Conservation (phyloP, 2,888 invertebrate species). For the Macrophya alboannulata region DNA sequence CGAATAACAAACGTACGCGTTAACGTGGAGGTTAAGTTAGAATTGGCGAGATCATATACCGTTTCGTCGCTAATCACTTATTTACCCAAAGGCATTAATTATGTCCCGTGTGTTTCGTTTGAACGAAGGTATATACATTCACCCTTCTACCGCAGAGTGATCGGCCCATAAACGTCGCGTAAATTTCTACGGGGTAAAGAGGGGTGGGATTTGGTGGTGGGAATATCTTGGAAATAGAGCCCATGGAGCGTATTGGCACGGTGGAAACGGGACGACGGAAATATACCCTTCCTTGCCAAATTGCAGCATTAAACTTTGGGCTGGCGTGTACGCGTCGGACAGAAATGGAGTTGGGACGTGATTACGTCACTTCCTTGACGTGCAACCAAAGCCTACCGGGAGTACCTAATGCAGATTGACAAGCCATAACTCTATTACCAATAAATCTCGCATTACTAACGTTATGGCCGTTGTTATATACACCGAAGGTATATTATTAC, state of each 20-base stretch:
- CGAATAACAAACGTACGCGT: background rate
- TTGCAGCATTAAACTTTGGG: conserved; percentile 47
- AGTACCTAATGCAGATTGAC: conserved; percentile 66
- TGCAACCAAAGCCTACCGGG: conserved; percentile 46
- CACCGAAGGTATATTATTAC: background rate
- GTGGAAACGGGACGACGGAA: conserved; percentile 41
- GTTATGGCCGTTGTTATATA: conserved; percentile 33
- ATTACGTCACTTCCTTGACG: conserved; percentile 55
- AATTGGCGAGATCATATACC: conserved; percentile 25
- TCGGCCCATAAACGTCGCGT: conserved; percentile 49
- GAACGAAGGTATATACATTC: conserved; percentile 26
- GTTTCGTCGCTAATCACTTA: conserved; percentile 47
- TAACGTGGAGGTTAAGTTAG: background rate
- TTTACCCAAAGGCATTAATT: conserved; percentile 48
- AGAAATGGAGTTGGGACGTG: conserved; percentile 44
- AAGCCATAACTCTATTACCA: conserved; percentile 64
- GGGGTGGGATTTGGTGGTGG: background rate
- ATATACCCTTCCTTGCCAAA: conserved; percentile 44
- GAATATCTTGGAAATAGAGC: conserved; percentile 44
- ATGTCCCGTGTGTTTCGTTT: conserved; percentile 47
- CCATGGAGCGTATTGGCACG: conserved; percentile 32
- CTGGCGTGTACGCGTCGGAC: conserved; percentile 27
- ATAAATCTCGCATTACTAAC: conserved; percentile 64
- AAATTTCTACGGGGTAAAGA: conserved; percentile 16
- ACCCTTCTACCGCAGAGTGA: conserved; percentile 42